Evolutionary conservation across 2,113 vertebrate genomes (phyloP).

Genomic region (Callipepla californica): DNA sequence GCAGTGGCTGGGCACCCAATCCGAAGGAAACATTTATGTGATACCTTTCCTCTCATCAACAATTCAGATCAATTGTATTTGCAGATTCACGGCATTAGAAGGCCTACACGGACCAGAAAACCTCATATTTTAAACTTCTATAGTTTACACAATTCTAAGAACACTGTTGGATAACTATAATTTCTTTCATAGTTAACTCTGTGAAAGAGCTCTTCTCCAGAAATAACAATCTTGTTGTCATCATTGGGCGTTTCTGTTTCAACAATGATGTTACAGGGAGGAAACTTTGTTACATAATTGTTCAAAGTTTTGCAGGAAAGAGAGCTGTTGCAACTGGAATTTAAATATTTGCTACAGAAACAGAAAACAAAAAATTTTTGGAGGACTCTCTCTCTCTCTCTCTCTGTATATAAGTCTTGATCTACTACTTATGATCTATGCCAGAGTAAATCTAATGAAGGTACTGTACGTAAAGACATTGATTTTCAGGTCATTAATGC

Average conservation of each 20-base stretch:
- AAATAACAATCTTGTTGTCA: neutral
- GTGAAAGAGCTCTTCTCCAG: neutral
- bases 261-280: neutral
- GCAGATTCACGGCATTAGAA: neutral
- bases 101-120: neutral
- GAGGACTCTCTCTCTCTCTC: neutral
- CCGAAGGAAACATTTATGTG: neutral
- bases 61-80: neutral
- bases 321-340: neutral
- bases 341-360: neutral
- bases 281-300: neutral
- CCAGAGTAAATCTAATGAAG: neutral
- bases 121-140: neutral
- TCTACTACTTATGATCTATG: neutral
- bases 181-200: neutral
- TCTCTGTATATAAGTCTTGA: neutral
- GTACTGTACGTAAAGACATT: neutral
- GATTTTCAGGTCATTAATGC: neutral
- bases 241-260: neutral
- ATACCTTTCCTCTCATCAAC: neutral
- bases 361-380: neutral
- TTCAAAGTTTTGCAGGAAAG: neutral
- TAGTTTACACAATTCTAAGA: neutral
- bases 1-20: neutral
- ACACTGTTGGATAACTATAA: neutral